phyloP scores from a whole-genome alignment of 2,797 vertebrate genomes.

The Labeo calbasu region DNA sequence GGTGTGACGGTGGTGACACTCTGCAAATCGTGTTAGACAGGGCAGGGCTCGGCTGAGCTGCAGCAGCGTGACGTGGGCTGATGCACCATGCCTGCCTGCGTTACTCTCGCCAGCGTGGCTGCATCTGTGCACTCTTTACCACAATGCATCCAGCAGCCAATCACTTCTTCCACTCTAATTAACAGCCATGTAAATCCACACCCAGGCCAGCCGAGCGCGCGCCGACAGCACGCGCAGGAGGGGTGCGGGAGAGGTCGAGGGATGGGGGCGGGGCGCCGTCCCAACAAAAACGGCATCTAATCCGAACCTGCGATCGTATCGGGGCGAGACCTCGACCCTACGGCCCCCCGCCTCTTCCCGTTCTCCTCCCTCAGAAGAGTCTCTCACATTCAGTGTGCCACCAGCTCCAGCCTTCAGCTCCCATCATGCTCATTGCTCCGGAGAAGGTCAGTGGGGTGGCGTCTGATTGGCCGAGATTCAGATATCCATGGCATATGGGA shows the following conservation, averaged over 20 bases:
- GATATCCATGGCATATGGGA: constrained; percentile 54
- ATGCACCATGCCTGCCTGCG: constrained; percentile 84
- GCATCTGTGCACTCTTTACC: constrained; percentile 94
- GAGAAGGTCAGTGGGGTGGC: constrained; percentile 82
- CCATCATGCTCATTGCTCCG: constrained; percentile 68
- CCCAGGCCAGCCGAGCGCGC: not conserved
- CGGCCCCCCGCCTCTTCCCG: constrained; percentile 6
- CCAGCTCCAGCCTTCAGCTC: constrained; percentile 82
- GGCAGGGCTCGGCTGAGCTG: constrained; percentile 83
- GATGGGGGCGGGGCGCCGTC: constrained; percentile 49
- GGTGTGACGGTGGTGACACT: constrained; percentile 70
- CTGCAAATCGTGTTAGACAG: constrained; percentile 87
- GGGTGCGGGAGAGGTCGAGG: constrained; percentile 33
- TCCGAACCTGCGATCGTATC: constrained; percentile 26
- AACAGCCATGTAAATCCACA: constrained; percentile 95
- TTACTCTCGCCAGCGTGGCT: constrained; percentile 84
- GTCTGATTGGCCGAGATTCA: constrained; percentile 70
- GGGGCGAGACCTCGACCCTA: constrained; percentile 26
- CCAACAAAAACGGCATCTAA: constrained; percentile 39
- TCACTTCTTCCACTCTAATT: constrained; percentile 99
- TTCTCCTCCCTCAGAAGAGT: constrained; percentile 3
- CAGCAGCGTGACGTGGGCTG: constrained; percentile 85
- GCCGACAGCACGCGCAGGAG: constrained; percentile 13
- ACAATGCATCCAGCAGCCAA: constrained; percentile 95
- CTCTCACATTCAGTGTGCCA: constrained; percentile 62